Percentiles rank a stretch among this genome's conserved stretches.
Conservation (phyloP, 2,113 vertebrate species). For the human (Homo sapiens) region GRCh38 chr15:63246001-63246500, state of each 20-base stretch:
- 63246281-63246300: neutral
- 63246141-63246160: too few species aligned
- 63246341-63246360: neutral
- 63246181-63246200: neutral
- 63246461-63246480: neutral
- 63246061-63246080: too few species aligned
- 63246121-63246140: too few species aligned
- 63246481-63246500: neutral
- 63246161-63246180: neutral
- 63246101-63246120: too few species aligned
- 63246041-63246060: too few species aligned
- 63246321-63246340: neutral
- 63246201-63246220: neutral
- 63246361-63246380: neutral
- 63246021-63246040: too few species aligned
- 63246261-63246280: neutral
- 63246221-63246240: neutral
- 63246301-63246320: neutral
- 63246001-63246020: too few species aligned
- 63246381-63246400: neutral
- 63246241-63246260: neutral
- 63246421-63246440: neutral
- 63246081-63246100: too few species aligned
- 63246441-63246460: neutral
- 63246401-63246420: neutral